A percentile compares a stretch with the other conserved stretches of the same genome.
Evolutionary conservation across 2,888 invertebrate genomes (phyloP).

Genomic region (Cephus pygmeus): DNA sequence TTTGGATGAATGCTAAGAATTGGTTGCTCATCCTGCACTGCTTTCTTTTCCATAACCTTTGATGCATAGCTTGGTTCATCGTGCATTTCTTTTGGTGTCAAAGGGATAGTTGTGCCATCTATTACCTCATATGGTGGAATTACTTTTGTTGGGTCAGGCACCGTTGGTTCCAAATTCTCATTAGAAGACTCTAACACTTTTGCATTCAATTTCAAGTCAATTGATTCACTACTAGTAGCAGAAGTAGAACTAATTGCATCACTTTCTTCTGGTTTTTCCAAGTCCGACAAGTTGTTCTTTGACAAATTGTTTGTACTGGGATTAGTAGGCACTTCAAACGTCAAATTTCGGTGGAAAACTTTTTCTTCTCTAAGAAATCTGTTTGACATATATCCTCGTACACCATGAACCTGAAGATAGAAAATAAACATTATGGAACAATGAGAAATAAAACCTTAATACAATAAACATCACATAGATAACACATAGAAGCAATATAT

Average conservation of each 20-base stretch:
- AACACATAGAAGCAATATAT: background rate
- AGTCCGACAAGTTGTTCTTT: background rate
- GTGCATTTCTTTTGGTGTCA: constrained; percentile 26
- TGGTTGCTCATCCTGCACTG: constrained; percentile 32
- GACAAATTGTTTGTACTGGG: background rate
- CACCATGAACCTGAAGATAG: constrained; percentile 70
- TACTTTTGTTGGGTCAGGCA: constrained; percentile 20
- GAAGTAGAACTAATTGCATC: background rate
- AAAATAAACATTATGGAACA: background rate
- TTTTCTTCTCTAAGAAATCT: constrained; percentile 72
- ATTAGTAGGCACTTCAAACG: constrained; percentile 66
- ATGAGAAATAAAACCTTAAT: background rate
- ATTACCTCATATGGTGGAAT: constrained; percentile 66
- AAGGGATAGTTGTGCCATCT: constrained; percentile 75
- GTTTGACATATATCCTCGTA: constrained; percentile 75
- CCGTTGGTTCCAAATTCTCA: background rate
- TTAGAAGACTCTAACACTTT: background rate
- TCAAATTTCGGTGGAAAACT: constrained; percentile 65
- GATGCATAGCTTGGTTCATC: constrained; percentile 31
- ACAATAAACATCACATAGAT: background rate
- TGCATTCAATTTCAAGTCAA: background rate
- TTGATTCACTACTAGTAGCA: background rate
- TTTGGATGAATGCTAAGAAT: constrained; percentile 41
- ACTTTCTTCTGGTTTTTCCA: constrained; percentile 9
- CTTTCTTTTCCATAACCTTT: constrained; percentile 11